Base-by-base conservation (phyloP, 2,113 vertebrate genomes). In the Platanista minor region DNA sequence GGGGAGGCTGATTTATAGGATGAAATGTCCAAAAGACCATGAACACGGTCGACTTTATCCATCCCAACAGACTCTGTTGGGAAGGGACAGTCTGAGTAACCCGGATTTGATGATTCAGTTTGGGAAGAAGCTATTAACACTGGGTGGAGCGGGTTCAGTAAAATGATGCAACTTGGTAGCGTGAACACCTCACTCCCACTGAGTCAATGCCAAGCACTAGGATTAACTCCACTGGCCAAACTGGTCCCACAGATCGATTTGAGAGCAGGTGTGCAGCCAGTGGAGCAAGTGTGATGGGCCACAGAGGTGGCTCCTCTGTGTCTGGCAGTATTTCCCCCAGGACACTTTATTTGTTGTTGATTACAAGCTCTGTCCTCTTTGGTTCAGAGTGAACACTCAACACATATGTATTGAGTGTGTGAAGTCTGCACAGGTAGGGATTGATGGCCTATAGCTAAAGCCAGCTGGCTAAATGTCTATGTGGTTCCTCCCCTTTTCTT, bases 91-190 rank as follows among this genome's bases (percentile, higher is more conserved):
- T 29, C 57, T 92, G 64, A 67, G n/a, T 57, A 54, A 43, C 29
- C 43, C 8, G 33, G 57, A 46, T 21, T 33, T 41, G 81, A 57
- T 96, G 96, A 97, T 39, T 97, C 90, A 69, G 61, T 85, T 57
- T 80, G 81, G 49, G 67, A 91, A 90, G 94, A 81, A 33, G 94
- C 61, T 88, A 36, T 59, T 87, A 85, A 86, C 52, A 10, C 14
- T 27, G 89, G 97, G 94, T 95, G 95, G 85, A 75, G 72, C 20
- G 14, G 85, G 46, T 25, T 77, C 46, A 61, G 64, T 75, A 77
- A 81, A 72, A 39, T 66, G 75, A 96, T 5, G 69, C 41, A 90
- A 82, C 77, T 64, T 46, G n/a, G 72, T 27, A 14, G 92, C 49
- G 78, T 57, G 27, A 91, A 69, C 17, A 33, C 67, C 62, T 74